Evolutionary conservation across 2,797 vertebrate species (phyloP).

Genomic region (Taeniopygia guttata): DNA sequence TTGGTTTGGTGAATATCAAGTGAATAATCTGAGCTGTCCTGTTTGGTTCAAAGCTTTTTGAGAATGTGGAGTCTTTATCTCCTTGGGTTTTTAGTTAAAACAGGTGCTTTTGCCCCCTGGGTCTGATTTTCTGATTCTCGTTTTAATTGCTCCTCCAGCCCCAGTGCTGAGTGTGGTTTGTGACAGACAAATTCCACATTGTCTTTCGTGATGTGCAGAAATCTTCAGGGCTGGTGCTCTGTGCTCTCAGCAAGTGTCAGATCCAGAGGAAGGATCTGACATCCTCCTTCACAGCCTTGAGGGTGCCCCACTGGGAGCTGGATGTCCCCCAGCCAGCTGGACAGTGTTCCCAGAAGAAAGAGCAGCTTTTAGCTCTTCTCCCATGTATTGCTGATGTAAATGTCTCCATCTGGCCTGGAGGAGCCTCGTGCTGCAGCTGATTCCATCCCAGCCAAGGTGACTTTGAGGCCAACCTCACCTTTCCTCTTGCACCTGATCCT

Average conservation of each 20-base stretch:
- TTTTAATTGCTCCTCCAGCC: not conserved
- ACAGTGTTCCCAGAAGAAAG: not conserved
- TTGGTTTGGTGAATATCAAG: not conserved
- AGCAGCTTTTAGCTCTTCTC: not conserved
- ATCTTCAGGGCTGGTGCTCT: not conserved
- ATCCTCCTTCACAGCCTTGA: not conserved
- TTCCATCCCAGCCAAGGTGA: not conserved
- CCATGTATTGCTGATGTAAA: not conserved
- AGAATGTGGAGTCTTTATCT: not conserved
- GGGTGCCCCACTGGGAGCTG: not conserved
- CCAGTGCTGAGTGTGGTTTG: not conserved
- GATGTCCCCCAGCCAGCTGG: constrained; percentile 16
- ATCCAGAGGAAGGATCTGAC: not conserved
- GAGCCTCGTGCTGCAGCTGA: not conserved
- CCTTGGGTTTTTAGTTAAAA: not conserved
- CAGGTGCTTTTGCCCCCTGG: not conserved
- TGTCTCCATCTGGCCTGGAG: constrained; percentile 7
- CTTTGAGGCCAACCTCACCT: not conserved
- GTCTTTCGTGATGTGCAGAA: not conserved
- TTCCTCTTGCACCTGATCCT: not conserved
- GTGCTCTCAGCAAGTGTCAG: not conserved
- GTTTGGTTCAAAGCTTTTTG: not conserved
- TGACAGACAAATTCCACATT: not conserved
- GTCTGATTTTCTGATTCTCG: not conserved
- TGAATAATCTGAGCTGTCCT: not conserved